phyloP scores from a whole-genome alignment of 2,113 vertebrate genomes.

The Chitala chitala region DNA sequence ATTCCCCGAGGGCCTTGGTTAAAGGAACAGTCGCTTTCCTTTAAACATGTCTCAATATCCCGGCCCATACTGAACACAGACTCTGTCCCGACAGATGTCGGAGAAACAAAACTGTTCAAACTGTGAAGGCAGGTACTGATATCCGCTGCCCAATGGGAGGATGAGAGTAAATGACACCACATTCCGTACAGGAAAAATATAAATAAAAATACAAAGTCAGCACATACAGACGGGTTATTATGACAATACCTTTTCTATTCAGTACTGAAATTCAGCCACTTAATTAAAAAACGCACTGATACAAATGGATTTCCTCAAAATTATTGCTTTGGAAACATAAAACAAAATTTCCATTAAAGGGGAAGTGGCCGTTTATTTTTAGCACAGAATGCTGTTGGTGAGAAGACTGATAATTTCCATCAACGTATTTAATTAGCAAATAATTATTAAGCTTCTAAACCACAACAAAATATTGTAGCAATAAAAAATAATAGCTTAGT shows the following conservation, averaged over 20 bases:
- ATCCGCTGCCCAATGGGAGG: neutral
- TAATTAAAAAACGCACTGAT: neutral
- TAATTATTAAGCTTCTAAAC: neutral
- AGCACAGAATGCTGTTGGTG: neutral
- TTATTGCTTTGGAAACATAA: neutral
- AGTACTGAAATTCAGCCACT: neutral
- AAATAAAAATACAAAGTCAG: too few relatives aligned
- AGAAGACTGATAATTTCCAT: neutral
- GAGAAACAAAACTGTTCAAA: neutral
- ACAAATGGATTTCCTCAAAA: neutral
- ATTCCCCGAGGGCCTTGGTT: constrained; percentile 2
- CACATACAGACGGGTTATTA: too few relatives aligned
- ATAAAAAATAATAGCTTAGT: too few relatives aligned
- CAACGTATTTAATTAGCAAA: neutral
- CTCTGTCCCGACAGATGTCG: neutral
- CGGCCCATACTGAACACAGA: neutral
- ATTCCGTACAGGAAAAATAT: too few relatives aligned
- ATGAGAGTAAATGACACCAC: neutral
- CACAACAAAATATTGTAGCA: neutral
- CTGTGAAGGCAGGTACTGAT: neutral
- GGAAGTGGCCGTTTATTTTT: neutral
- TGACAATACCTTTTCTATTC: too few relatives aligned
- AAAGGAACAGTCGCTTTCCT: neutral
- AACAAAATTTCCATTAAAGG: neutral
- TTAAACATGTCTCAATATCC: neutral